Evolutionary conservation across 2,113 vertebrate species (phyloP).

Genomic region (Riparia riparia): DNA sequence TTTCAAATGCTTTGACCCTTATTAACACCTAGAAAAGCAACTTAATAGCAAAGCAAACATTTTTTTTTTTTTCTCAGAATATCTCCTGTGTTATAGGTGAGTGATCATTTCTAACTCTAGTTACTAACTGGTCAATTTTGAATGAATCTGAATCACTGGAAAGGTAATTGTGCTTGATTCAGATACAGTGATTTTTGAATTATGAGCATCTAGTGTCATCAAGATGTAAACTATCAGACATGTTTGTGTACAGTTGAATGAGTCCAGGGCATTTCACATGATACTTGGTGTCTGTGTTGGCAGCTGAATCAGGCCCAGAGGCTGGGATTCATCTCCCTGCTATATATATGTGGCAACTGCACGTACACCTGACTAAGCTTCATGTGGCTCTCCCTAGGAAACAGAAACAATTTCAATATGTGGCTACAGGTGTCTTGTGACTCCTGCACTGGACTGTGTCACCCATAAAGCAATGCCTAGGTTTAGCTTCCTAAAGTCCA

Average conservation of each 20-base stretch:
- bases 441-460: neutral
- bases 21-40: neutral
- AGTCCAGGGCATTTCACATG: neutral
- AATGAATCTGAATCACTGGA: neutral
- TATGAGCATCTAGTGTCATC: neutral
- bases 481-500: neutral
- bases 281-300: neutral
- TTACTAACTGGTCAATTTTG: neutral
- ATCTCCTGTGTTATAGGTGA: neutral
- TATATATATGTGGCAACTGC: neutral
- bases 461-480: no score
- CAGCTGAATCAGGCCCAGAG: neutral
- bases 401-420: neutral
- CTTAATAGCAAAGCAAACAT: neutral
- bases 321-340: neutral
- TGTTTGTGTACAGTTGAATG: neutral
- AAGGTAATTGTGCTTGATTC: neutral
- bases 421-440: neutral
- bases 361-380: neutral
- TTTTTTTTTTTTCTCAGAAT: neutral
- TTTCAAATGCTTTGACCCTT: neutral
- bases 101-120: neutral
- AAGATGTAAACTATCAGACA: neutral
- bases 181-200: neutral
- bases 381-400: neutral